These are phyloP conservation scores for Cerceris ruficornis DNA, from an alignment of 2,888 invertebrate genomes.

Conservation along the genomic window DNA sequence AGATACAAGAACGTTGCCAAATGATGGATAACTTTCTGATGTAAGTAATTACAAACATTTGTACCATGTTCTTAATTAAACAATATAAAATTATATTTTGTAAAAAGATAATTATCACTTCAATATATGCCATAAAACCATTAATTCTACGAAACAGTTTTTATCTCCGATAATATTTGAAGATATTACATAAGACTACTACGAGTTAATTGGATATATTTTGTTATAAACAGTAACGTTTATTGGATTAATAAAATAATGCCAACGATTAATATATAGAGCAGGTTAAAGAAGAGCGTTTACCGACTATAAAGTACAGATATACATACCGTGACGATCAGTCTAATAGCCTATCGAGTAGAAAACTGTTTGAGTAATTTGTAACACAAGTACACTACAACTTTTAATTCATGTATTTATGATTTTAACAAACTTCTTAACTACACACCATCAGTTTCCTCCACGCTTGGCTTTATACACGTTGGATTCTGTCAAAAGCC, in stretches of 20 bases:
- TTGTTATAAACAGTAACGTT: background rate
- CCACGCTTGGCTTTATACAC: constrained; percentile 73
- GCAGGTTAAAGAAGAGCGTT: constrained; percentile 3
- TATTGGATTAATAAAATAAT: constrained; percentile 12
- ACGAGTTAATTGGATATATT: background rate
- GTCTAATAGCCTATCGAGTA: constrained; percentile 19
- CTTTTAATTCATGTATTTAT: constrained; percentile 44
- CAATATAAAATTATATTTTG: no score
- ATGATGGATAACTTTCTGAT: no score
- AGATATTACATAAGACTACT: background rate
- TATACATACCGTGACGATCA: constrained; percentile 20
- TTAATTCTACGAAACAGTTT: background rate
- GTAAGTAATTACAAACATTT: no score
- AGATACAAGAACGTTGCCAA: no score
- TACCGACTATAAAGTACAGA: constrained; percentile 10
- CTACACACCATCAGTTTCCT: constrained; percentile 43
- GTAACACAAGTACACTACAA: constrained; percentile 3
- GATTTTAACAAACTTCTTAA: constrained; percentile 45
- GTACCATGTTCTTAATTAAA: no score
- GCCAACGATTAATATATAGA: constrained; percentile 16
- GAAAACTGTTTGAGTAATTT: constrained; percentile 11
- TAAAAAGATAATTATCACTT: no score
- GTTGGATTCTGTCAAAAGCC: constrained; percentile 78
- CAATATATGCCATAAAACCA: no score
- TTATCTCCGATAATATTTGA: no score